Evolutionary conservation across 2,888 invertebrate species (phyloP), one percentile per base, ranked within the genome.

Genomic region (Cecidostiba fungosa): DNA sequence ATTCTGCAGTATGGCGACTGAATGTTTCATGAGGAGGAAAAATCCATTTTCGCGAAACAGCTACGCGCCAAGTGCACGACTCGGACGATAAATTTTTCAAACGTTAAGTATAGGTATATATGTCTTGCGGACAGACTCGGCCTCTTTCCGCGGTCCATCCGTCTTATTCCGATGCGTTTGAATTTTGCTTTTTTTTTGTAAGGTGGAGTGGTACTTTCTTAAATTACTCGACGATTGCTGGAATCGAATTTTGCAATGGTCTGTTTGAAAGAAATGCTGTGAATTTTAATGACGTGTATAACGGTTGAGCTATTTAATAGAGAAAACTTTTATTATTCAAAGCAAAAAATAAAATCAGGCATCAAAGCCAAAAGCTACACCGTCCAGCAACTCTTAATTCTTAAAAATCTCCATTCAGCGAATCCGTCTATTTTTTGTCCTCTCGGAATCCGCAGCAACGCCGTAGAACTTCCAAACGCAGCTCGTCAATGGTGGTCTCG

Each of bases 11-110:
- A 82, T 59, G 82, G 39, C 83, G 82, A 87, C 85, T 89, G 88
- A 89, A 88, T 89, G 84, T 89, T 89, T 89, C 87, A 88, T 86
- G 87, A 88, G 85, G 81, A 85, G 62, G 87, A 83, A 82, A 88
- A 89, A 88, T 88, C 86, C 85, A 88, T 89, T 88, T 88, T 88
- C 82, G 66, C 87, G 80, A 84, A 74, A 72, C 82, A 74, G 47
- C 70, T 23, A 26, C 74, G 39, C 82, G 47, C 54, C 66, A 76
- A 77, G 66, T 62, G 82, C 32, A 29, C 54, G 59, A 43, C 70
- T 82, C 47, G n/a, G 32, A 62, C 84, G 86, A 87, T 88, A 87
- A 86, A 88, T 88, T 85, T 77, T 81, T 84, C 72, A 87, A 77
- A 70, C 54, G 43, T n/a, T 66, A 62, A 23, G 2, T 43, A 29